phyloP scores from a whole-genome alignment of 2,888 invertebrate species.

The Apamea crenata region DNA sequence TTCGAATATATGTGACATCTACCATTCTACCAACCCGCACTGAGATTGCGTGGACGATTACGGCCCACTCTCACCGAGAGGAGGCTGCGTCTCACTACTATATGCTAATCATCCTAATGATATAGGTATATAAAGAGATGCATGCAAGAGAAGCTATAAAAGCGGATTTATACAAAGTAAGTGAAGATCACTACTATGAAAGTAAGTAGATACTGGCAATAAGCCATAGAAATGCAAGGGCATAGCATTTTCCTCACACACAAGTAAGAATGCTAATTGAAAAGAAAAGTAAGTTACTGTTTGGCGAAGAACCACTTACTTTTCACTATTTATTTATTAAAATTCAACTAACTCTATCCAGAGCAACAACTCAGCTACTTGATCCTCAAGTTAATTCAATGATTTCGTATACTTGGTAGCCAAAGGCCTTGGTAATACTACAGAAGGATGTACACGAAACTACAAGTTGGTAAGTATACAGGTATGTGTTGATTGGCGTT shows the following conservation, averaged over 20 bases:
- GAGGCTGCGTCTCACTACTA: no score
- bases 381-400: slow-evolving; percentile 6
- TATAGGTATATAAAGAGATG: not conserved
- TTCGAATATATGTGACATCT: not conserved
- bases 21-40: not conserved
- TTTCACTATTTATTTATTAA: slow-evolving; percentile 26
- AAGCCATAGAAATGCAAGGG: slow-evolving; percentile 36
- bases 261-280: slow-evolving; percentile 26
- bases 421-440: slow-evolving; percentile 31
- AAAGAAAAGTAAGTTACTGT: slow-evolving; percentile 34
- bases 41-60: not conserved
- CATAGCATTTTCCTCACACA: not conserved
- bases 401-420: not conserved
- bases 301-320: slow-evolving; percentile 25
- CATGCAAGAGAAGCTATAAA: not conserved
- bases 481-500: slow-evolving; percentile 14
- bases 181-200: not conserved
- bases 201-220: slow-evolving; percentile 11
- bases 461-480: slow-evolving; percentile 5
- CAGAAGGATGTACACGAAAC: slow-evolving; percentile 31
- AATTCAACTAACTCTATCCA: slow-evolving; percentile 1
- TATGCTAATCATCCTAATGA: not conserved
- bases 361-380: not conserved
- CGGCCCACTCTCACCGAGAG: no score
- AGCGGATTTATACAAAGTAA: not conserved